phyloP scores from a whole-genome alignment of 2,113 vertebrate genomes.

The Pterocles gutturalis region DNA sequence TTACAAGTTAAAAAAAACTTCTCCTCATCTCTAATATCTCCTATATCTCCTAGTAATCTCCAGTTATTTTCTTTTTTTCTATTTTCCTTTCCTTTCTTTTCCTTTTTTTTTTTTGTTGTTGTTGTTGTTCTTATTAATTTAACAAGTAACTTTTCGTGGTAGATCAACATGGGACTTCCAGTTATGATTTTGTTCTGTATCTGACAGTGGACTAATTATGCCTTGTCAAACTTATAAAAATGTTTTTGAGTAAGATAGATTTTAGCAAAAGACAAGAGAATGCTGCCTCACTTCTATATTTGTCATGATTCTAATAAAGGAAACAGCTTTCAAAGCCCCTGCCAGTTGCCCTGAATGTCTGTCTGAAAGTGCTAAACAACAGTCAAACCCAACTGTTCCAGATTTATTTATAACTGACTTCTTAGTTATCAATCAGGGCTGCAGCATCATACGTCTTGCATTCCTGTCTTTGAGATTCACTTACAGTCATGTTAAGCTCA shows the following conservation, averaged over 20 bases:
- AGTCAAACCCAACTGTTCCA: constrained; percentile 72
- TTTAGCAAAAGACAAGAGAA: constrained; percentile 65
- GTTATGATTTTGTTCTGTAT: background rate
- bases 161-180: background rate
- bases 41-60: background rate
- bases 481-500: background rate
- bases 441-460: constrained; percentile 30
- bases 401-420: constrained; percentile 75
- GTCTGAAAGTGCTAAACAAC: constrained; percentile 73
- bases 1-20: background rate
- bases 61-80: background rate
- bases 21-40: background rate
- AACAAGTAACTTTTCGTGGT: background rate
- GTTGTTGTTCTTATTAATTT: background rate
- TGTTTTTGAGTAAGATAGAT: constrained; percentile 53
- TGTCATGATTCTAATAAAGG: constrained; percentile 66
- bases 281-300: constrained; percentile 63
- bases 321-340: constrained; percentile 66
- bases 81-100: fast-evolving
- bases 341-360: constrained; percentile 72
- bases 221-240: constrained; percentile 12
- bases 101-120: too few species aligned
- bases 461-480: background rate
- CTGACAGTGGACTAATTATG: constrained; percentile 1
- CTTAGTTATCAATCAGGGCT: constrained; percentile 58